A percentile compares a stretch with the other conserved stretches of the same genome.
Evolutionary conservation across 2,797 vertebrate species (phyloP).

Genomic region (Takifugu rubripes): DNA sequence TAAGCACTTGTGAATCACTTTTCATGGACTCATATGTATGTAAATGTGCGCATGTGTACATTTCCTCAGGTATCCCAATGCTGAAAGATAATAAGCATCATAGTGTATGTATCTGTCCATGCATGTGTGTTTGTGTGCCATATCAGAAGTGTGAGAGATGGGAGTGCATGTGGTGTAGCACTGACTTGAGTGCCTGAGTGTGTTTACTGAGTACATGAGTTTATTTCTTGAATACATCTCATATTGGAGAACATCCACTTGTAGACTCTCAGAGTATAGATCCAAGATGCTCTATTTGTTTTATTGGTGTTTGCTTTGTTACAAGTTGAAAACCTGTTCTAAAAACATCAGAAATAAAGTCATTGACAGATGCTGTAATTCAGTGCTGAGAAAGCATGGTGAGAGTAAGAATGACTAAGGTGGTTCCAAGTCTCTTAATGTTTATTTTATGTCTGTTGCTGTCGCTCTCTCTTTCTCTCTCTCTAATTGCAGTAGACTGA

Average conservation of each 20-base stretch:
- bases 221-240: slow-evolving; percentile 21
- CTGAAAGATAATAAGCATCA: slow-evolving; percentile 48
- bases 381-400: too few species aligned
- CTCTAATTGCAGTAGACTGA: not conserved
- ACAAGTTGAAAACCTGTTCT: slow-evolving; percentile 10
- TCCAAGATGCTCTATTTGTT: not conserved
- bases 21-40: slow-evolving; percentile 47
- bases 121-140: slow-evolving; percentile 27
- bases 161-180: slow-evolving; percentile 3
- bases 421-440: too few species aligned
- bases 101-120: slow-evolving; percentile 28
- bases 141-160: slow-evolving; percentile 45
- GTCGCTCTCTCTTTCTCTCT: slow-evolving; percentile 4
- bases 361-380: too few species aligned
- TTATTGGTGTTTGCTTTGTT: slow-evolving; percentile 35
- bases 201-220: slow-evolving; percentile 38
- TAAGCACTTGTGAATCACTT: slow-evolving; percentile 35
- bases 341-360: too few species aligned
- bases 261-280: slow-evolving; percentile 9
- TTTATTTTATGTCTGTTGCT: not conserved
- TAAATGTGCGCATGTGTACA: slow-evolving; percentile 49
- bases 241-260: slow-evolving; percentile 14
- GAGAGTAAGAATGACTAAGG: too few species aligned
- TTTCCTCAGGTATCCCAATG: slow-evolving; percentile 48
- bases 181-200: slow-evolving; percentile 36